A percentile compares a stretch with the other conserved stretches of the same genome.
Evolutionary conservation across 2,113 vertebrate species (phyloP).

Genomic region (Rhinopomastus cyanomelas): DNA sequence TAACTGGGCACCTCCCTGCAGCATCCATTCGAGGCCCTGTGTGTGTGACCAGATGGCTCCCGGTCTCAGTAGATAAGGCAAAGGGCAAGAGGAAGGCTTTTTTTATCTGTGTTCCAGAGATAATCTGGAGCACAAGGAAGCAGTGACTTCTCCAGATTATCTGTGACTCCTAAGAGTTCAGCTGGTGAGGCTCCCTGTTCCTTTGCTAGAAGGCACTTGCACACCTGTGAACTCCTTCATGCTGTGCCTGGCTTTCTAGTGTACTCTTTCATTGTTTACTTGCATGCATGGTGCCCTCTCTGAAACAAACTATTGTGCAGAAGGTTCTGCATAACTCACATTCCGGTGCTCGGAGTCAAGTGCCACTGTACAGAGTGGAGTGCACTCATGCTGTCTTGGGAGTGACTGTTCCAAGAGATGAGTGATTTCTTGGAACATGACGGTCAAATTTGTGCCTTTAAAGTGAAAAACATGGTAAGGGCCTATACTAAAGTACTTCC

Average conservation of each 20-base stretch:
- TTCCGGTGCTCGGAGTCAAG: not conserved
- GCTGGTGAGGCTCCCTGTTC: not conserved
- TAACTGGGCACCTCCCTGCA: not conserved
- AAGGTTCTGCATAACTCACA: not conserved
- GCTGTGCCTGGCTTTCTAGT: not conserved
- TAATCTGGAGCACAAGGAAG: not conserved
- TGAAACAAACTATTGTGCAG: not conserved
- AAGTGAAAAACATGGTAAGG: not conserved
- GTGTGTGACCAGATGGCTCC: not conserved
- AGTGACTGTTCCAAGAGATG: not conserved
- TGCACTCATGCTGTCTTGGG: not conserved
- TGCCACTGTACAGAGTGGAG: not conserved
- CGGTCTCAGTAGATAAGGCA: slow-evolving; percentile 5
- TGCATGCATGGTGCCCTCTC: rapidly evolving
- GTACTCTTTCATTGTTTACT: not conserved
- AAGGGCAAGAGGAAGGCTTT: not conserved
- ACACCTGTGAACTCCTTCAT: not conserved
- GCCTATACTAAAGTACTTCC: not conserved
- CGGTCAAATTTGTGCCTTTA: not conserved
- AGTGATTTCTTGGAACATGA: not conserved
- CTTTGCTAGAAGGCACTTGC: not conserved
- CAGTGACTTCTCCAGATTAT: not conserved
- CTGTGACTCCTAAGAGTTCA: not conserved
- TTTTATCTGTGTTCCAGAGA: not conserved
- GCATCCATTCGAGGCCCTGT: not conserved